A percentile compares a stretch with the other conserved stretches of the same genome.
Conservation (phyloP, 2,113 vertebrate species). For the Thunnus maccoyii region DNA sequence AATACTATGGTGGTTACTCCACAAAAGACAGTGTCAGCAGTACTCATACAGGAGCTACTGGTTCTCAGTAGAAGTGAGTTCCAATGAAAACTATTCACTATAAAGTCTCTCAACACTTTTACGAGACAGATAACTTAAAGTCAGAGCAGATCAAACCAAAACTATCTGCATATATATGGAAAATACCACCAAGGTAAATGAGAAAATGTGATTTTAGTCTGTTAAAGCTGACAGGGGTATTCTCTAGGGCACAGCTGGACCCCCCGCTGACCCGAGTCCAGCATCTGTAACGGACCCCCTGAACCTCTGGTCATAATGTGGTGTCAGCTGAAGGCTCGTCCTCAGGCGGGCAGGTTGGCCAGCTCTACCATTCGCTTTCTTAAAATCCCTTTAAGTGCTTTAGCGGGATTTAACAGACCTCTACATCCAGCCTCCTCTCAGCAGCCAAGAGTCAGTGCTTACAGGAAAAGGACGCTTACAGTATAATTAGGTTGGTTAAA, state of each 20-base stretch:
- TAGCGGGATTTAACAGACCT: conserved; percentile 74
- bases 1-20: not conserved
- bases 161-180: not conserved
- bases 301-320: conserved; percentile 48
- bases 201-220: not conserved
- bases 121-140: not conserved
- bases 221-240: not conserved
- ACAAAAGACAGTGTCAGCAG: not conserved
- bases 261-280: conserved; percentile 24
- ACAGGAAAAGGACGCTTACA: conserved; percentile 71
- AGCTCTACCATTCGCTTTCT: conserved; percentile 62
- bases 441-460: conserved; percentile 63
- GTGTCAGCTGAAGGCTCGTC: conserved; percentile 49
- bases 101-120: not conserved
- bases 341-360: conserved; percentile 48
- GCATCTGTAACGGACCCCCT: conserved; percentile 49
- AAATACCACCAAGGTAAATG: not conserved
- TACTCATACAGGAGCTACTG: not conserved
- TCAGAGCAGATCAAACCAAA: conserved; percentile 2
- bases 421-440: conserved; percentile 65
- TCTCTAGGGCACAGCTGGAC: conserved; percentile 3
- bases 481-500: conserved; percentile 77
- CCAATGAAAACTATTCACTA: not conserved
- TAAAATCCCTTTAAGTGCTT: conserved; percentile 78
- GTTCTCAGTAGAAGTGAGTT: not conserved